Evolutionary conservation across 2,888 invertebrate genomes (phyloP).

Genomic region (Lissocephala sabroskyi): DNA sequence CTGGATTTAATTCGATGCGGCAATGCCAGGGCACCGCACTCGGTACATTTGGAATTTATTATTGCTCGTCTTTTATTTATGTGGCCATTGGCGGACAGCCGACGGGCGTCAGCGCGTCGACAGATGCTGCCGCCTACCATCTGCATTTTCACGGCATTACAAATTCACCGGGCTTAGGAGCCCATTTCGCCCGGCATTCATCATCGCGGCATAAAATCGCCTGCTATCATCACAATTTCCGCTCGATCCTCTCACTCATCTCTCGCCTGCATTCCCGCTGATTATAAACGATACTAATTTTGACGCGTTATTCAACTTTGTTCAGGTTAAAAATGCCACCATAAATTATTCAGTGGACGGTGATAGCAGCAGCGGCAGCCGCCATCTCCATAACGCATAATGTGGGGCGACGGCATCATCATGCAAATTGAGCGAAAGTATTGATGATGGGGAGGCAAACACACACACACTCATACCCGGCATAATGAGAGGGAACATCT

Average conservation of each 20-base stretch:
- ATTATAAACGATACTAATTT: conserved; percentile 32
- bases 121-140: conserved; percentile 5
- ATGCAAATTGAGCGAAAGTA: conserved; percentile 24
- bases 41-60: conserved; percentile 33
- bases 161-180: conserved; percentile 3
- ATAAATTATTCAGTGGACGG: conserved; percentile 33
- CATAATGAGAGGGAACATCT: not conserved
- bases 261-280: conserved; percentile 22
- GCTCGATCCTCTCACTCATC: too few species aligned
- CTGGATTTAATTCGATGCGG: conserved; percentile 3
- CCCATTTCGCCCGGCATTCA: too few species aligned
- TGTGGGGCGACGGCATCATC: conserved; percentile 24
- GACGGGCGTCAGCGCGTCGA: too few species aligned
- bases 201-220: too few species aligned
- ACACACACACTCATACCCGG: not conserved
- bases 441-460: not conserved
- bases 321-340: conserved; percentile 1
- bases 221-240: not conserved
- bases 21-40: too few species aligned
- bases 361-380: not conserved
- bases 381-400: conserved; percentile 16
- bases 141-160: conserved; percentile 12
- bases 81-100: too few species aligned
- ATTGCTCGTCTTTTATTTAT: conserved; percentile 41
- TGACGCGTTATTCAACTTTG: not conserved